These are phyloP conservation scores for Notarius lentiginosus DNA, from an alignment of 2,113 vertebrate species.

Conservation along the genomic window DNA sequence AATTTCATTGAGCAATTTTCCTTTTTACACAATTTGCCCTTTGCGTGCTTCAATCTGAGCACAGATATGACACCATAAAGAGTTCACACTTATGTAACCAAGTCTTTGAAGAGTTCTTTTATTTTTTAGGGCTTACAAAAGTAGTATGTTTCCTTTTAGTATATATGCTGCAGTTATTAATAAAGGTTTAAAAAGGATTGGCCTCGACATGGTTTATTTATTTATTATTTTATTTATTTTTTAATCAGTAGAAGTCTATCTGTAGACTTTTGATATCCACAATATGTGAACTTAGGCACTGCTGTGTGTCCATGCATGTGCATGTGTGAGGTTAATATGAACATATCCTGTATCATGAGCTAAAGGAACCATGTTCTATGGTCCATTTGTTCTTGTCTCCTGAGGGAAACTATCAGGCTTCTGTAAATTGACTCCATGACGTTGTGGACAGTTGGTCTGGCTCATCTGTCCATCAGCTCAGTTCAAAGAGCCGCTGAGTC, in stretches of 20 bases:
- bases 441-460: slow-evolving; percentile 48
- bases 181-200: neutral
- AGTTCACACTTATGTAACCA: too few relatives aligned
- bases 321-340: slow-evolving; percentile 13
- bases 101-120: neutral
- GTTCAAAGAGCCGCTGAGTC: slow-evolving; percentile 44
- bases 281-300: neutral
- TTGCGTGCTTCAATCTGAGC: neutral
- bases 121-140: neutral
- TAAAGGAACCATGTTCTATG: slow-evolving; percentile 25
- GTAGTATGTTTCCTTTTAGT: neutral
- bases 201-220: too few relatives aligned
- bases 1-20: neutral
- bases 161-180: neutral
- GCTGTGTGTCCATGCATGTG: neutral
- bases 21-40: neutral
- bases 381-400: slow-evolving; percentile 43
- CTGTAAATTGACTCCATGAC: slow-evolving; percentile 44
- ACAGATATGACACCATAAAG: neutral
- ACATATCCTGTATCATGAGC: slow-evolving; percentile 26
- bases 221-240: neutral
- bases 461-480: slow-evolving; percentile 52
- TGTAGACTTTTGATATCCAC: neutral
- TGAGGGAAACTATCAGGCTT: slow-evolving; percentile 39
- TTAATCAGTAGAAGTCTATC: neutral